A percentile compares a stretch with the other conserved stretches of the same genome.
These are phyloP conservation scores for Atrina japonica DNA, from an alignment of 2,888 invertebrate species.

Conservation along the genomic window DNA sequence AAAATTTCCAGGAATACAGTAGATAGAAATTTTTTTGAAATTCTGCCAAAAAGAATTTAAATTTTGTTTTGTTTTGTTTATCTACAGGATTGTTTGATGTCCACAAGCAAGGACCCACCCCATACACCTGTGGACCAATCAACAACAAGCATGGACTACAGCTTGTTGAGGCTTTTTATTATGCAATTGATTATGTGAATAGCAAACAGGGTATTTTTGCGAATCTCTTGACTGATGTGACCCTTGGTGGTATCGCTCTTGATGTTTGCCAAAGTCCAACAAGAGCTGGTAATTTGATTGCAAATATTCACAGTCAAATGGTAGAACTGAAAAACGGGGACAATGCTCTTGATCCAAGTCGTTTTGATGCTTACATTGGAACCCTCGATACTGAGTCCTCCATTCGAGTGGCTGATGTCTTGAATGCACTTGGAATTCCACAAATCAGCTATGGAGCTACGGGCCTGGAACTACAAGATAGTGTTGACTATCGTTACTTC, in stretches of 20 bases:
- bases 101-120: conserved; percentile 69
- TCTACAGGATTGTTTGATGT: conserved; percentile 77
- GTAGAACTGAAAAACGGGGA: conserved; percentile 52
- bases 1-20: too few relatives aligned
- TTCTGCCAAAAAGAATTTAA: neutral
- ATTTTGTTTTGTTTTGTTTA: neutral
- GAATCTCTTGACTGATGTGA: conserved; percentile 59
- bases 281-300: conserved; percentile 74
- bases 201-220: conserved; percentile 69
- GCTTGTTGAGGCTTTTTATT: conserved; percentile 77
- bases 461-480: conserved; percentile 63
- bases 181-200: conserved; percentile 74
- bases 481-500: conserved; percentile 69
- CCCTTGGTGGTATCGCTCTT: conserved; percentile 70
- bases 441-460: conserved; percentile 77
- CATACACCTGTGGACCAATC: conserved; percentile 75
- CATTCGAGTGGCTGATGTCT: conserved; percentile 71
- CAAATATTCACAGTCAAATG: conserved; percentile 74
- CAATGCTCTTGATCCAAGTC: conserved; percentile 54
- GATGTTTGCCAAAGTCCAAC: conserved; percentile 75
- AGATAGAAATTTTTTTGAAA: too few relatives aligned
- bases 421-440: conserved; percentile 70
- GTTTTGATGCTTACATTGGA: conserved; percentile 71
- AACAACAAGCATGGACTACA: conserved; percentile 74
- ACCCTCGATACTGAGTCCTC: conserved; percentile 71